Conservation (phyloP, 1,140 invertebrate species). For the Nasonia vitripennis region DNA sequence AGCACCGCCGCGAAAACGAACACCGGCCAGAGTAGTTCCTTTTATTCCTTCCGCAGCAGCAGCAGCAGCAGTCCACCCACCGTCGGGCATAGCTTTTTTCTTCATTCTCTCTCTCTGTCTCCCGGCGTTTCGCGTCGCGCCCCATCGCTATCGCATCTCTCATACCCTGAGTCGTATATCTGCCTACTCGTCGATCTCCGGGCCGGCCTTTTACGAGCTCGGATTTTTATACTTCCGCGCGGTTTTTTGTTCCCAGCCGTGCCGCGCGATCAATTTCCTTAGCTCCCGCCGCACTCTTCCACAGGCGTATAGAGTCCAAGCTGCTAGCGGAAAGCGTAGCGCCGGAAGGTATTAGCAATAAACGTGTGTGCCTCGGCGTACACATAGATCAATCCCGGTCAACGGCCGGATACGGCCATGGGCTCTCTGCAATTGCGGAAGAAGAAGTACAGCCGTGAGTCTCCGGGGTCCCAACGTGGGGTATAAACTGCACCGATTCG, state of each 20-base stretch:
- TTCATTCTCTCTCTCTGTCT: not conserved
- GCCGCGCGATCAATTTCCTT: conserved; percentile 39
- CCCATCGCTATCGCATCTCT: conserved; percentile 16
- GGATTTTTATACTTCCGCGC: conserved; percentile 46
- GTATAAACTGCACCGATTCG: not conserved
- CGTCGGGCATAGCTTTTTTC: not conserved
- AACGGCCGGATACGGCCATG: conserved; percentile 15
- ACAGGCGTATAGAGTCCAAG: not conserved
- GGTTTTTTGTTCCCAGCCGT: not conserved
- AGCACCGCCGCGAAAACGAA: not conserved
- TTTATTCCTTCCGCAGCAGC: not conserved
- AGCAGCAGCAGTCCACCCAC: not conserved
- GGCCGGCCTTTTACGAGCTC: conserved; percentile 24
- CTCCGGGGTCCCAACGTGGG: too few species aligned
- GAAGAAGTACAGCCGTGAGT: not conserved
- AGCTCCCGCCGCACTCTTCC: not conserved
- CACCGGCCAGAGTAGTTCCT: too few species aligned
- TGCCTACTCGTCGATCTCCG: conserved; percentile 4
- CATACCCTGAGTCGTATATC: conserved; percentile 17
- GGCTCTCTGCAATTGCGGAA: not conserved
- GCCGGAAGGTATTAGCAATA: conserved; percentile 40
- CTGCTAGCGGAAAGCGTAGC: not conserved
- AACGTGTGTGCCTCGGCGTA: conserved; percentile 1
- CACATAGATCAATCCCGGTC: conserved; percentile 20
- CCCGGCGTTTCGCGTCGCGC: not conserved